phyloP scores from a whole-genome alignment of 2,113 vertebrate genomes.

The Neodontobutis hainanensis region DNA sequence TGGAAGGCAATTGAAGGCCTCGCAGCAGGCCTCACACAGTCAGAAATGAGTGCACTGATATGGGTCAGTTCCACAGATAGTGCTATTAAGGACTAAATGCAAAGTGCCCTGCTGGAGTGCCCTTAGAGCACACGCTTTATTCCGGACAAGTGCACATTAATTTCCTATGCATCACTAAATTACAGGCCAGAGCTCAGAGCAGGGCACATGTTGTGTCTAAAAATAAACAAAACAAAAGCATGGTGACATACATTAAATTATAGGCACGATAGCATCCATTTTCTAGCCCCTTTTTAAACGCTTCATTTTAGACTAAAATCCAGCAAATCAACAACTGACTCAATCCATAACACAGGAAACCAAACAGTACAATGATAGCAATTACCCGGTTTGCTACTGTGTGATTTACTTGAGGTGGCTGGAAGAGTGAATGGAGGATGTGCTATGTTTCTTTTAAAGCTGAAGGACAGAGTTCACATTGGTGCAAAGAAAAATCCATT shows the following conservation, averaged over 20 bases:
- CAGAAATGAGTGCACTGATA: constrained; percentile 45
- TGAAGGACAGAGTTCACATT: constrained; percentile 26
- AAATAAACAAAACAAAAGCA: constrained; percentile 35
- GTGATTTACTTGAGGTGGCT: constrained; percentile 53
- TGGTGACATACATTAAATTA: background rate
- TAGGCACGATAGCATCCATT: background rate
- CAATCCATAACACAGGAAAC: constrained; percentile 32
- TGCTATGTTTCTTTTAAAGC: constrained; percentile 43
- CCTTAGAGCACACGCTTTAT: constrained; percentile 59
- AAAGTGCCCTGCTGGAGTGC: constrained; percentile 51
- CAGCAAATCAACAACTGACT: background rate
- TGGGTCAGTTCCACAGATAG: constrained; percentile 50
- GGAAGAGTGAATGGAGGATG: constrained; percentile 34
- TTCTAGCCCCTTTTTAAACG: background rate
- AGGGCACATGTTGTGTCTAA: constrained; percentile 16
- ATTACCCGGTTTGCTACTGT: constrained; percentile 38
- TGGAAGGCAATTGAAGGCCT: constrained; percentile 31
- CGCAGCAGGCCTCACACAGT: constrained; percentile 25
- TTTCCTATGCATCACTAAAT: constrained; percentile 54
- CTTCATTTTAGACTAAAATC: constrained; percentile 11
- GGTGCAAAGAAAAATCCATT: constrained; percentile 46
- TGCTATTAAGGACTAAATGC: constrained; percentile 39
- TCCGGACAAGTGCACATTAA: constrained; percentile 57
- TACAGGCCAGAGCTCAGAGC: constrained; percentile 42
- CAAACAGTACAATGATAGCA: constrained; percentile 32